phyloP scores from a whole-genome alignment of 2,888 invertebrate species.

The Lycia hirtaria region DNA sequence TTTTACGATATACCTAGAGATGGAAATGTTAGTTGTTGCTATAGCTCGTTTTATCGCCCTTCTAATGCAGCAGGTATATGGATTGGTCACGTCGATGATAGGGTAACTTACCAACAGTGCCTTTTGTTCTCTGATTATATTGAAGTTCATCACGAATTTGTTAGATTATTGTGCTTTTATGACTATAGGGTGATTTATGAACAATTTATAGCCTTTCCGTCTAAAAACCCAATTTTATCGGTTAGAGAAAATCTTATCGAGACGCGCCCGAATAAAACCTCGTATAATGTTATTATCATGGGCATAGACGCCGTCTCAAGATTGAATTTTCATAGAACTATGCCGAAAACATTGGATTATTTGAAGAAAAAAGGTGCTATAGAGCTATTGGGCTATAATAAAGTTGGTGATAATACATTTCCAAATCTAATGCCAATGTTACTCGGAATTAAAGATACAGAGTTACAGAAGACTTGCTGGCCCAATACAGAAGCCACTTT shows the following conservation, averaged over 20 bases:
- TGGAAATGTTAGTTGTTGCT: conserved; percentile 85
- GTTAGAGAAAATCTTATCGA: conserved; percentile 48
- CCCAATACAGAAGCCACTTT: conserved; percentile 84
- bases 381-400: conserved; percentile 95
- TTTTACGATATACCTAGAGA: conserved; percentile 79
- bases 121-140: conserved; percentile 73
- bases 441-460: conserved; percentile 88
- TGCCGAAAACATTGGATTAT: conserved; percentile 89
- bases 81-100: conserved; percentile 75
- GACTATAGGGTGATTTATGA: conserved; percentile 82
- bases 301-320: conserved; percentile 95
- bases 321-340: conserved; percentile 93
- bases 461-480: conserved; percentile 88
- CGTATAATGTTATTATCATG: conserved; percentile 90
- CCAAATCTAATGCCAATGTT: conserved; percentile 94
- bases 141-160: conserved; percentile 86
- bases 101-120: conserved; percentile 80
- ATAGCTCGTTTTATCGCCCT: conserved; percentile 85
- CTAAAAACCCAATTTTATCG: conserved; percentile 61
- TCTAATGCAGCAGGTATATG: conserved; percentile 72
- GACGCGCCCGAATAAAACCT: conserved; percentile 51
- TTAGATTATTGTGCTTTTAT: conserved; percentile 87
- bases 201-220: conserved; percentile 89
- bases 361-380: conserved; percentile 88
- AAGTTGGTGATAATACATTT: conserved; percentile 97